Conservation (phyloP, 2,888 invertebrate genomes). For the Erebia palarica region DNA sequence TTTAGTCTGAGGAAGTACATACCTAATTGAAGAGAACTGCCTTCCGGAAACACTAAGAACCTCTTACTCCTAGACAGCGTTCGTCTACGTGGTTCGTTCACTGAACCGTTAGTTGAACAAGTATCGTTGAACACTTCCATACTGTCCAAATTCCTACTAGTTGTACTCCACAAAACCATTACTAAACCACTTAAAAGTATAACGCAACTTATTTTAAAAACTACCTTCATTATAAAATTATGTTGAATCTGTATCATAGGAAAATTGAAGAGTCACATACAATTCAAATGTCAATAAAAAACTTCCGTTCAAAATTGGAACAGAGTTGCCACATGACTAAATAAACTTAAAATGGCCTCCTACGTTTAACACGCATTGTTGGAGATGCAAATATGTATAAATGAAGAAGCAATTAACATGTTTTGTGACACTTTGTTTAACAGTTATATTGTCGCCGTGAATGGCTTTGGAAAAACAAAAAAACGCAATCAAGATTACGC, state of each 20-base stretch:
- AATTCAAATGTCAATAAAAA: conserved; percentile 35
- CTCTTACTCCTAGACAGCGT: conserved; percentile 80
- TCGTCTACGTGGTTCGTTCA: conserved; percentile 52
- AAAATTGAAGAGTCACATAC: not conserved
- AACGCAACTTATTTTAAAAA: conserved; percentile 18
- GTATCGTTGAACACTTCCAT: conserved; percentile 45
- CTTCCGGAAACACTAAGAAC: conserved; percentile 83
- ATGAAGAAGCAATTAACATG: conserved; percentile 73
- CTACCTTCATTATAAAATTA: conserved; percentile 12
- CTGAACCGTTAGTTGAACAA: conserved; percentile 47
- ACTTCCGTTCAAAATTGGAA: conserved; percentile 44
- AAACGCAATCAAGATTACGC: conserved; percentile 46
- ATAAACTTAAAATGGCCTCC: conserved; percentile 61
- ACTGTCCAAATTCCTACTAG: conserved; percentile 49
- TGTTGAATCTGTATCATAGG: not conserved
- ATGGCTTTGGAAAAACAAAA: conserved; percentile 51
- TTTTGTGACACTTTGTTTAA: conserved; percentile 65
- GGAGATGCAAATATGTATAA: conserved; percentile 56
- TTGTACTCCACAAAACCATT: conserved; percentile 48
- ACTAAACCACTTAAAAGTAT: conserved; percentile 41
- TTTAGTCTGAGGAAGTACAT: conserved; percentile 44
- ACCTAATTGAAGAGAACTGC: conserved; percentile 84
- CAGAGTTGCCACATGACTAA: conserved; percentile 51
- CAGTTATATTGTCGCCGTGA: conserved; percentile 60
- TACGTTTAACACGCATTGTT: conserved; percentile 47